Conservation (phyloP, 2,797 vertebrate species). For the Ateles fusciceps region DNA sequence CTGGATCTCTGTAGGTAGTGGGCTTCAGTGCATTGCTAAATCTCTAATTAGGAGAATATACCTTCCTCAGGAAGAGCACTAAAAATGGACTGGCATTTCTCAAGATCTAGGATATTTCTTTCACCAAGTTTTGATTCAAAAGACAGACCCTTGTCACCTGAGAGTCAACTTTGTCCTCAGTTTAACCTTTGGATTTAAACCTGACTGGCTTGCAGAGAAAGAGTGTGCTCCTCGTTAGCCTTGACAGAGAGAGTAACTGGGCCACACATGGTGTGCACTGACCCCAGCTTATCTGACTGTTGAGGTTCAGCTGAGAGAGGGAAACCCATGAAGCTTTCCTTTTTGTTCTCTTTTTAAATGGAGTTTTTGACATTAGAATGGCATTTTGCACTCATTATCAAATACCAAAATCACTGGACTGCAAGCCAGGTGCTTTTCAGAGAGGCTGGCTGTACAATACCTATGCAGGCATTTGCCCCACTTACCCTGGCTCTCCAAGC, state of each 20-base stretch:
- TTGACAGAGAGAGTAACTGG: background rate
- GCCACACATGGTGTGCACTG: background rate
- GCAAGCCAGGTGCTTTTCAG: background rate
- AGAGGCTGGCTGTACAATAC: background rate
- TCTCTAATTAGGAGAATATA: background rate
- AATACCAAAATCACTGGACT: slow-evolving; percentile 36
- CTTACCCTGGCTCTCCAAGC: background rate
- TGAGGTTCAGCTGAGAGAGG: background rate
- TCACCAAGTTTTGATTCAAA: slow-evolving; percentile 41
- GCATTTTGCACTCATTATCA: slow-evolving; percentile 58
- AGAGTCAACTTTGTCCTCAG: slow-evolving; percentile 27
- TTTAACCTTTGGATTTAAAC: slow-evolving; percentile 1
- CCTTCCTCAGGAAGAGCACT: background rate
- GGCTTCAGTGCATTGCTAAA: background rate
- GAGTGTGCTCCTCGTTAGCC: background rate
- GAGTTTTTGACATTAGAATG: slow-evolving; percentile 61
- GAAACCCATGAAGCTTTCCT: background rate
- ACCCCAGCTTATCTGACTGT: background rate
- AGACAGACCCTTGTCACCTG: background rate
- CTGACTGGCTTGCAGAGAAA: background rate
- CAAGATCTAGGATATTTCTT: slow-evolving; percentile 7
- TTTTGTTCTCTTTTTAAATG: slow-evolving; percentile 35
- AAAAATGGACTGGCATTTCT: background rate
- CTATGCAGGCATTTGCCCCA: background rate
- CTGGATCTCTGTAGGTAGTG: background rate